These are phyloP conservation scores for Drosophila tani DNA, from an alignment of 1,140 invertebrate genomes.

Conservation along the genomic window DNA sequence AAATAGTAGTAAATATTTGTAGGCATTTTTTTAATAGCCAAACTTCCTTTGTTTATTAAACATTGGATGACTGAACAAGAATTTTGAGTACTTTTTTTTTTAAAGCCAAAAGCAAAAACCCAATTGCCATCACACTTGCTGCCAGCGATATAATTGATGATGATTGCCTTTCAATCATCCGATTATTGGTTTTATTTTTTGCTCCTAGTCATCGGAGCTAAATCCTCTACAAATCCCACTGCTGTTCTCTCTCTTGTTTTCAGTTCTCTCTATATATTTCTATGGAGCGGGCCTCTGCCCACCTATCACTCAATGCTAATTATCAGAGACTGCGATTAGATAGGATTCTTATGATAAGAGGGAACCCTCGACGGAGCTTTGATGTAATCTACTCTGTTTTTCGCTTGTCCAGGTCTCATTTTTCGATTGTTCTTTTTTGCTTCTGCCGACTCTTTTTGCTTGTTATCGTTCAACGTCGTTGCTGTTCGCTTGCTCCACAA, in stretches of 20 bases:
- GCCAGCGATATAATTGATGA: slow-evolving; percentile 46
- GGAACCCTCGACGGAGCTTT: slow-evolving; percentile 10
- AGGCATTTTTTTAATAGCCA: too few relatives aligned
- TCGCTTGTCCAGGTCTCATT: slow-evolving; percentile 1
- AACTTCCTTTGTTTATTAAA: too few relatives aligned
- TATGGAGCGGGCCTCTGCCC: slow-evolving; percentile 4
- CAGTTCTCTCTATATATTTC: neutral
- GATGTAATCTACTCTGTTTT: slow-evolving; percentile 42
- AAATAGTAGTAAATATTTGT: too few relatives aligned
- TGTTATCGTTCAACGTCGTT: slow-evolving; percentile 66
- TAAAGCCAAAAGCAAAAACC: neutral
- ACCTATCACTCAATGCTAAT: slow-evolving; percentile 62
- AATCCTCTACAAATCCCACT: slow-evolving; percentile 16
- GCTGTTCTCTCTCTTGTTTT: neutral
- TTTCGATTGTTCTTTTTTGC: neutral
- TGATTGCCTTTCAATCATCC: slow-evolving; percentile 54
- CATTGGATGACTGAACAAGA: neutral
- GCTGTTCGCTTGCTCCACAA: slow-evolving; percentile 35
- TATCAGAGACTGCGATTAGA: slow-evolving; percentile 67
- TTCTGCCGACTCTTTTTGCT: slow-evolving; percentile 5
- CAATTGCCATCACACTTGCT: neutral
- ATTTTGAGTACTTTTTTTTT: neutral
- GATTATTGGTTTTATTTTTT: slow-evolving; percentile 3
- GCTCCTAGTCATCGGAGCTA: neutral
- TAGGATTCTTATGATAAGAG: slow-evolving; percentile 59